phyloP scores from a whole-genome alignment of 2,797 vertebrate species.

The Danio albolineatus region DNA sequence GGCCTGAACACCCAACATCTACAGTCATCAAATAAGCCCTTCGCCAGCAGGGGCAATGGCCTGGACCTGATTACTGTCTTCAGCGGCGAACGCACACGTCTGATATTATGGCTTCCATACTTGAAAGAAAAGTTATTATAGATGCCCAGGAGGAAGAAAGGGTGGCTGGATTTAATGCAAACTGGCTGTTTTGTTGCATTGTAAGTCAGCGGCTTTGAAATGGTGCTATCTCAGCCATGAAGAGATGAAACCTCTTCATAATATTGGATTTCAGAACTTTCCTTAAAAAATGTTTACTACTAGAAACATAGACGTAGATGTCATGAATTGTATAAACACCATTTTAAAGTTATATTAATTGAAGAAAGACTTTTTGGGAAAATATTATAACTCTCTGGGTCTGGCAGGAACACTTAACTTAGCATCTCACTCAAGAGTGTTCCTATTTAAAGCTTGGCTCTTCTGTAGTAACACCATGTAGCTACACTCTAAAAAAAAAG shows the following conservation, averaged over 20 bases:
- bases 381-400: too few species aligned
- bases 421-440: too few species aligned
- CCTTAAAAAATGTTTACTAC: not conserved
- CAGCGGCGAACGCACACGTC: conserved; percentile 11
- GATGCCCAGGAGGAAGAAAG: conserved; percentile 53
- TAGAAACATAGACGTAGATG: not conserved
- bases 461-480: too few species aligned
- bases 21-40: conserved; percentile 60
- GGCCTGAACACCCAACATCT: conserved; percentile 53
- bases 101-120: conserved; percentile 50
- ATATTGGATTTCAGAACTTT: not conserved
- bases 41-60: conserved; percentile 60
- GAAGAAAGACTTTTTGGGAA: too few species aligned
- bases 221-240: conserved; percentile 37
- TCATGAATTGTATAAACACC: too few species aligned
- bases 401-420: too few species aligned
- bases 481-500: too few species aligned
- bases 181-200: conserved; percentile 50
- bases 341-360: too few species aligned
- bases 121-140: conserved; percentile 60
- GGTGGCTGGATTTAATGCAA: conserved; percentile 52
- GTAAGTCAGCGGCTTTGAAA: conserved; percentile 55
- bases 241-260: conserved; percentile 51
- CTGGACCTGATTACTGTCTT: conserved; percentile 62
- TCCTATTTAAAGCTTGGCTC: too few species aligned